These are phyloP conservation scores for Aix galericulata DNA, from an alignment of 2,113 vertebrate species.

Conservation along the genomic window DNA sequence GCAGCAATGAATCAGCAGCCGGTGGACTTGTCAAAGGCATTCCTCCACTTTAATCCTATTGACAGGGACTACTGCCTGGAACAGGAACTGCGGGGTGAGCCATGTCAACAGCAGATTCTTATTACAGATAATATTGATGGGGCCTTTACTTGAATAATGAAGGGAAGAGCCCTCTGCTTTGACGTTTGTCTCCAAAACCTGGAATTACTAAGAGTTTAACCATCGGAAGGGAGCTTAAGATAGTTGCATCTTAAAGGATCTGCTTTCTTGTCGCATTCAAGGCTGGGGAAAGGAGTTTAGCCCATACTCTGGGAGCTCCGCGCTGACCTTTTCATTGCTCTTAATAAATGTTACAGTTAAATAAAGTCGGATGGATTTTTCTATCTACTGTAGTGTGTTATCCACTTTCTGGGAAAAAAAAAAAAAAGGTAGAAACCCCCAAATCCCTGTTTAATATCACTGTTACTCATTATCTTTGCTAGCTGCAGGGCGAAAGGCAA, in stretches of 20 bases:
- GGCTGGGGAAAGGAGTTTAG: slow-evolving; percentile 69
- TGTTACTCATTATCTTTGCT: slow-evolving; percentile 72
- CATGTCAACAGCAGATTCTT: slow-evolving; percentile 79
- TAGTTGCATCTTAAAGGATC: slow-evolving; percentile 77
- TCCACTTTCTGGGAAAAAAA: slow-evolving; percentile 38
- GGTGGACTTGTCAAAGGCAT: slow-evolving; percentile 74
- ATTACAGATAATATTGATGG: slow-evolving; percentile 80
- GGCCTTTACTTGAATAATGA: slow-evolving; percentile 78
- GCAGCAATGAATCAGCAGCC: slow-evolving; percentile 73
- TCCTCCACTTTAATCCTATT: slow-evolving; percentile 79
- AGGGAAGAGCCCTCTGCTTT: slow-evolving; percentile 77
- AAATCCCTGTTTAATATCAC: slow-evolving; percentile 72
- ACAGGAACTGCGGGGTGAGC: slow-evolving; percentile 75
- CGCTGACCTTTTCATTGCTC: slow-evolving; percentile 73
- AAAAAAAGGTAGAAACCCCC: neutral
- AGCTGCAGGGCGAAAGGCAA: slow-evolving; percentile 43
- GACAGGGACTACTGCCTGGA: slow-evolving; percentile 74
- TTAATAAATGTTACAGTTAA: slow-evolving; percentile 76
- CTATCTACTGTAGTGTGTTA: slow-evolving; percentile 67
- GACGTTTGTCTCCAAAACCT: slow-evolving; percentile 77
- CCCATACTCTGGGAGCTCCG: slow-evolving; percentile 10
- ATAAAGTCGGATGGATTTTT: slow-evolving; percentile 73
- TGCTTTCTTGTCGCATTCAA: slow-evolving; percentile 70
- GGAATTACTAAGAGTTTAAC: slow-evolving; percentile 77
- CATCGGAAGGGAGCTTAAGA: slow-evolving; percentile 71